Percentiles rank a stretch among this genome's conserved stretches.
Evolutionary conservation across 1,140 invertebrate genomes (phyloP).

Genomic region (Cylas formicarius): DNA sequence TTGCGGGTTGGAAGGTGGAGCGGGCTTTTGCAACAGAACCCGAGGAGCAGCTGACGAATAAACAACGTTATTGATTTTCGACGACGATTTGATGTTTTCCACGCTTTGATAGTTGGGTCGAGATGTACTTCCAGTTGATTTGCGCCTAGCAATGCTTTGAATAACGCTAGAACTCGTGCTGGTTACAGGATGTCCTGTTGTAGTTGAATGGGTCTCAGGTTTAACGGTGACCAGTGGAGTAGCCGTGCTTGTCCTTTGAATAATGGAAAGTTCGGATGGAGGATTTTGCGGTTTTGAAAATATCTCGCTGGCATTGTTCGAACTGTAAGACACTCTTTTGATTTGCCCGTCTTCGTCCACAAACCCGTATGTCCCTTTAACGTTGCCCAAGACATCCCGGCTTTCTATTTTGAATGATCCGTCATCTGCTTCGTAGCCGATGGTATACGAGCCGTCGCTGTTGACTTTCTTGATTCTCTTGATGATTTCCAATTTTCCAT

Average conservation of each 20-base stretch:
- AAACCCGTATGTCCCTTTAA: constrained; percentile 82
- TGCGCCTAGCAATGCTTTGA: constrained; percentile 52
- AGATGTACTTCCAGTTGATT: constrained; percentile 34
- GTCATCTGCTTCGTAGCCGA: constrained; percentile 77
- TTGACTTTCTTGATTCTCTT: constrained; percentile 76
- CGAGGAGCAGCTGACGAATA: constrained; percentile 32
- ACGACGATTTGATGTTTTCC: constrained; percentile 33
- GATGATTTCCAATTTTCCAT: constrained; percentile 52
- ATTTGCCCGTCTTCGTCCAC: constrained; percentile 72
- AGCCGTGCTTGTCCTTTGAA: constrained; percentile 41
- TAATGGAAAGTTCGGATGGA: constrained; percentile 3
- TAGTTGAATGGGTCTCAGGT: constrained; percentile 42
- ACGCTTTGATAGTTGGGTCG: constrained; percentile 38
- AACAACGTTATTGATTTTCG: constrained; percentile 19
- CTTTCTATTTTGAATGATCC: constrained; percentile 81
- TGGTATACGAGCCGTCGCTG: constrained; percentile 77
- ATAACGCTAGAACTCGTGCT: constrained; percentile 49
- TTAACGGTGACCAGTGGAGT: constrained; percentile 37
- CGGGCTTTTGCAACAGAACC: constrained; percentile 28
- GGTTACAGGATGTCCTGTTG: constrained; percentile 29
- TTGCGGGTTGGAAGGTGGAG: constrained; percentile 9
- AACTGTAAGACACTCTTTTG: constrained; percentile 76
- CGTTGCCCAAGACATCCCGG: constrained; percentile 68
- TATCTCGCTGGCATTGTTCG: constrained; percentile 50
- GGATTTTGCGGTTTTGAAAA: constrained; percentile 43